Percentiles rank a stretch among this genome's conserved stretches.
Conservation (phyloP, 2,113 vertebrate genomes). For the Anguilla rostrata region DNA sequence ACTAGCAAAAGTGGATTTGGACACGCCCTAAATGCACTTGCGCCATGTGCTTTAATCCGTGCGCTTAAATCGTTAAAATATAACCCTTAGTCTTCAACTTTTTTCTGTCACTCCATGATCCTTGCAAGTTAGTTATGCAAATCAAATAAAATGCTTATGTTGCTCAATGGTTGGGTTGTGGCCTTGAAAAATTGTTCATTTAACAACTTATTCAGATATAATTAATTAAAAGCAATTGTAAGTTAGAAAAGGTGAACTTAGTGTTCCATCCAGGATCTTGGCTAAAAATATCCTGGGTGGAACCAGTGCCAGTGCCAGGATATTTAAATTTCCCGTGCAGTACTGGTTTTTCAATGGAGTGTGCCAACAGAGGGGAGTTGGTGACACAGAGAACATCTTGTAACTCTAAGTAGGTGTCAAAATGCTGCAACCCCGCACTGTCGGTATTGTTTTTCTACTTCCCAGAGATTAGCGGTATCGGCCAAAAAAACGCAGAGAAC, state of each 20-base stretch:
- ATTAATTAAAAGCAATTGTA: neutral
- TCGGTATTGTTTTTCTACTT: neutral
- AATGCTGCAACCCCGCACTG: neutral
- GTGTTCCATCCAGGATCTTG: neutral
- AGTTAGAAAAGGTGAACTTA: neutral
- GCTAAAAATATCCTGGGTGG: too few species aligned
- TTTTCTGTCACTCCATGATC: too few species aligned
- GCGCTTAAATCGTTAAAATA: too few species aligned
- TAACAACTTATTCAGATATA: neutral
- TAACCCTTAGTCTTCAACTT: too few species aligned
- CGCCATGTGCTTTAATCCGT: too few species aligned
- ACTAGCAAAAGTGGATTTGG: too few species aligned
- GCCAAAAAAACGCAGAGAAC: neutral
- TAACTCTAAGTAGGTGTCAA: neutral
- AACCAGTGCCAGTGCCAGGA: neutral
- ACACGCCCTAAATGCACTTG: too few species aligned
- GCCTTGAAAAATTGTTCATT: neutral
- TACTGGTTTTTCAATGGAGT: neutral
- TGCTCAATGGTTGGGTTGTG: too few species aligned
- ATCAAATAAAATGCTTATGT: too few species aligned
- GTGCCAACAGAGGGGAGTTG: neutral
- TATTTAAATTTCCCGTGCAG: neutral
- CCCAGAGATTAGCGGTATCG: neutral
- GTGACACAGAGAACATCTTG: conserved; percentile 2
- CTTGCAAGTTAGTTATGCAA: too few species aligned